Conservation (phyloP, 2,113 vertebrate genomes). For the Carettochelys insculpta region DNA sequence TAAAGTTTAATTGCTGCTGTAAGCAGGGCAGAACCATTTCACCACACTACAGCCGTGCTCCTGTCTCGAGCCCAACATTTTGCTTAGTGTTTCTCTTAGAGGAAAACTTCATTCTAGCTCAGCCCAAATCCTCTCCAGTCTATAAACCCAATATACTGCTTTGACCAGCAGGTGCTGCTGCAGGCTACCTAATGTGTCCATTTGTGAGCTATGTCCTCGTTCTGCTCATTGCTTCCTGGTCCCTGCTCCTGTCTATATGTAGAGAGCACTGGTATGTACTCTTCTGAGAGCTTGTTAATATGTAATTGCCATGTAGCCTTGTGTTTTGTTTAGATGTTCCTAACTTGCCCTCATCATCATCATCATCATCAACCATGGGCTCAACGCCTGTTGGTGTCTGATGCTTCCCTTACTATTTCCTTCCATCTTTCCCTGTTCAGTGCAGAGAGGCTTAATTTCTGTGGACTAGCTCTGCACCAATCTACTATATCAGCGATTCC, state of each 20-base stretch:
- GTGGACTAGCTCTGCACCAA: no score
- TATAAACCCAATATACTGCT: not conserved
- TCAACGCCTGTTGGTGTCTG: no score
- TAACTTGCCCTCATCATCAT: no score
- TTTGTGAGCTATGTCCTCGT: not conserved
- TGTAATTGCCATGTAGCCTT: not conserved
- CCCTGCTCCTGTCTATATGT: not conserved
- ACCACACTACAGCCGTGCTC: not conserved
- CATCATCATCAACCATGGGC: no score
- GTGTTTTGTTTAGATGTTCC: no score
- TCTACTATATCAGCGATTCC: no score
- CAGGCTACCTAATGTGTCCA: constrained; percentile 8
- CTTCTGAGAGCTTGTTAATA: not conserved
- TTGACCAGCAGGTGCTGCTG: constrained; percentile 64
- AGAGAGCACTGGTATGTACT: not conserved
- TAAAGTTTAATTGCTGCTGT: no score
- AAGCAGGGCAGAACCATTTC: not conserved
- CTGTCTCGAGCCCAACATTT: not conserved
- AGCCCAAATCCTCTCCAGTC: not conserved
- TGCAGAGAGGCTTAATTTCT: no score
- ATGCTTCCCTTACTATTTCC: no score
- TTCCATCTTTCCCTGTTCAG: no score
- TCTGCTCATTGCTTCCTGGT: no score
- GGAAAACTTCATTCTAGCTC: not conserved
- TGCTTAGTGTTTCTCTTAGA: not conserved